Evolutionary conservation across 1,140 invertebrate genomes (phyloP).

Genomic region (Drosophila nebulosa): DNA sequence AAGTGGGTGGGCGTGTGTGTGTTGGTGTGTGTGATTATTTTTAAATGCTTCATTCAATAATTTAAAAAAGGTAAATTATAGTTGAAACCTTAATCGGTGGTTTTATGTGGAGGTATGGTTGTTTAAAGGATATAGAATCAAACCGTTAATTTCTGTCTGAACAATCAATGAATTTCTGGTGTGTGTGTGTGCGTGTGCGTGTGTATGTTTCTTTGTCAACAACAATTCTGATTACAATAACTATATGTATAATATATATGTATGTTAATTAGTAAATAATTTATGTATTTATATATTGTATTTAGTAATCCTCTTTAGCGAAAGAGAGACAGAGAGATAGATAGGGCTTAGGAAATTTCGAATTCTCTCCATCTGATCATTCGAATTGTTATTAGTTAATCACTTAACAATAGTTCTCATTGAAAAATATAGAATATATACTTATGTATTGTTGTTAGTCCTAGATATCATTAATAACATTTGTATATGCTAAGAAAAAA

Average conservation of each 20-base stretch:
- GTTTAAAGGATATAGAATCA: slow-evolving; percentile 16
- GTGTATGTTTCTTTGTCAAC: not conserved
- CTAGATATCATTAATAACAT: not conserved
- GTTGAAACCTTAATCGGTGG: slow-evolving; percentile 46
- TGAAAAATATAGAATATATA: slow-evolving; percentile 1
- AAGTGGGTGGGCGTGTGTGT: too few species aligned
- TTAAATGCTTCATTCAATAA: not conserved
- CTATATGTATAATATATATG: not conserved
- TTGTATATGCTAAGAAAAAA: slow-evolving; percentile 7
- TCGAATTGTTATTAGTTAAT: not conserved
- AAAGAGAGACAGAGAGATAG: not conserved
- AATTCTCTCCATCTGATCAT: not conserved
- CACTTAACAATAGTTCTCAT: not conserved
- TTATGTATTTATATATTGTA: not conserved
- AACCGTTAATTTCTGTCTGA: not conserved
- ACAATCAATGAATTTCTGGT: not conserved
- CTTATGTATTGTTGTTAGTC: not conserved
- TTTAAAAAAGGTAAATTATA: slow-evolving; percentile 23
- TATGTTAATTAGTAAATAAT: not conserved
- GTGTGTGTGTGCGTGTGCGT: not conserved
- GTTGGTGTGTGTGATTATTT: not conserved
- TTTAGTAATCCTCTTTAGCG: not conserved
- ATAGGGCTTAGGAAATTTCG: not conserved
- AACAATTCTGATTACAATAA: not conserved
- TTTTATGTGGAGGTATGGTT: slow-evolving; percentile 20